Conservation (phyloP, 2,797 vertebrate genomes). For the Hoplostethus mediterraneus region DNA sequence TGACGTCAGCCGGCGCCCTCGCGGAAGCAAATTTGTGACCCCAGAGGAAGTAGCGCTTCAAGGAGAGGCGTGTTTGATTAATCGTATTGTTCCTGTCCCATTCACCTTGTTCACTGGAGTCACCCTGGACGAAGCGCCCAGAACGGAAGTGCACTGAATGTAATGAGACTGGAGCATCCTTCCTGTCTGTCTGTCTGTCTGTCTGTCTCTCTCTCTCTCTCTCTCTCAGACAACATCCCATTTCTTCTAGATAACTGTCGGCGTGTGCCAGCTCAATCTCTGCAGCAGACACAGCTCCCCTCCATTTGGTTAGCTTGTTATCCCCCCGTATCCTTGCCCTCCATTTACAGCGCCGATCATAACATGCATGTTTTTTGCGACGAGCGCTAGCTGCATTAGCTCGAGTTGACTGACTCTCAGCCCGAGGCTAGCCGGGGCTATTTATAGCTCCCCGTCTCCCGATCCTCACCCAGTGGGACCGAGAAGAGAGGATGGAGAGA, state of each 20-base stretch:
- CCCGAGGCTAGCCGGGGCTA: constrained; percentile 73
- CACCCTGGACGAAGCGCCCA: constrained; percentile 74
- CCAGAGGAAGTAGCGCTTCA: constrained; percentile 75
- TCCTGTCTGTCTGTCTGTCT: constrained; percentile 65
- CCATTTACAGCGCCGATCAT: constrained; percentile 35
- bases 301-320: constrained; percentile 24
- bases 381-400: constrained; percentile 67
- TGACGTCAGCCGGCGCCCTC: constrained; percentile 76
- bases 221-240: constrained; percentile 58
- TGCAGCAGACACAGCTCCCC: constrained; percentile 10
- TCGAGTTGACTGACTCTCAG: constrained; percentile 71
- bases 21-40: constrained; percentile 75
- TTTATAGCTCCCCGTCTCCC: constrained; percentile 79
- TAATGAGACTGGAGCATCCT: constrained; percentile 83
- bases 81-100: constrained; percentile 82
- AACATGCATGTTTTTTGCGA: constrained; percentile 63
- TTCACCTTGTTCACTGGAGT: constrained; percentile 79
- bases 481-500: constrained; percentile 59
- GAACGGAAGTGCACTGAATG: constrained; percentile 80
- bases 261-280: constrained; percentile 38
- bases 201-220: constrained; percentile 45
- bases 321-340: constrained; percentile 15
- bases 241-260: constrained; percentile 61
- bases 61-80: constrained; percentile 82
- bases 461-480: constrained; percentile 72